A percentile compares a stretch with the other conserved stretches of the same genome.
Evolutionary conservation across 2,888 invertebrate genomes (phyloP).

Genomic region (Platypus cylindrus): DNA sequence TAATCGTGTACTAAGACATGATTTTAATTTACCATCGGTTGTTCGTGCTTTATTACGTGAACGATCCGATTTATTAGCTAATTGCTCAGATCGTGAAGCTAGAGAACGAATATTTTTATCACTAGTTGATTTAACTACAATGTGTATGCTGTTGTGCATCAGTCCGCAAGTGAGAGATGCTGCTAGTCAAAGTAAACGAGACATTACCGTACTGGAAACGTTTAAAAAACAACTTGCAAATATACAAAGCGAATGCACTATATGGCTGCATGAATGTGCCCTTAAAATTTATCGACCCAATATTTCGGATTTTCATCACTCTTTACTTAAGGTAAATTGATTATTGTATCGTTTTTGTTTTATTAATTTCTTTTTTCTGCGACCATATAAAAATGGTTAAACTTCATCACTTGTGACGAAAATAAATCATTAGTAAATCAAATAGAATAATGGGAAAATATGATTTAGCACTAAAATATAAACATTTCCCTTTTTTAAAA

Average conservation of each 20-base stretch:
- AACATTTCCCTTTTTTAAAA: too few species aligned
- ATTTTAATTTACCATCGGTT: slow-evolving; percentile 66
- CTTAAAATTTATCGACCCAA: slow-evolving; percentile 56
- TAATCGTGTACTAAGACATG: slow-evolving; percentile 69
- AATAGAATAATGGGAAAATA: too few species aligned
- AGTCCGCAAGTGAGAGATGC: slow-evolving; percentile 63
- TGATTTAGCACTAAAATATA: too few species aligned
- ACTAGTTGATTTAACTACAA: slow-evolving; percentile 71
- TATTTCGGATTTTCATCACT: slow-evolving; percentile 60
- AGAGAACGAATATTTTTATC: slow-evolving; percentile 76
- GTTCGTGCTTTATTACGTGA: slow-evolving; percentile 63
- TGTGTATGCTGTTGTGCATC: slow-evolving; percentile 70
- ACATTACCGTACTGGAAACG: slow-evolving; percentile 39
- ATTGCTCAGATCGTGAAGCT: slow-evolving; percentile 51
- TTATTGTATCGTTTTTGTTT: not conserved
- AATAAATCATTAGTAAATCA: too few species aligned
- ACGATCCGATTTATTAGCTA: slow-evolving; percentile 46
- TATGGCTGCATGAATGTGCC: slow-evolving; percentile 79
- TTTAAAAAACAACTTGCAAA: slow-evolving; percentile 33
- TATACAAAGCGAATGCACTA: slow-evolving; percentile 76
- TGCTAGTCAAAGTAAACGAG: slow-evolving; percentile 36
- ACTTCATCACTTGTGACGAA: too few species aligned
- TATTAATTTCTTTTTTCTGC: too few species aligned
- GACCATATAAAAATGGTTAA: too few species aligned
- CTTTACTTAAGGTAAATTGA: slow-evolving; percentile 55